phyloP scores from a whole-genome alignment of 2,797 vertebrate species.

The Arctocebus calabarensis region DNA sequence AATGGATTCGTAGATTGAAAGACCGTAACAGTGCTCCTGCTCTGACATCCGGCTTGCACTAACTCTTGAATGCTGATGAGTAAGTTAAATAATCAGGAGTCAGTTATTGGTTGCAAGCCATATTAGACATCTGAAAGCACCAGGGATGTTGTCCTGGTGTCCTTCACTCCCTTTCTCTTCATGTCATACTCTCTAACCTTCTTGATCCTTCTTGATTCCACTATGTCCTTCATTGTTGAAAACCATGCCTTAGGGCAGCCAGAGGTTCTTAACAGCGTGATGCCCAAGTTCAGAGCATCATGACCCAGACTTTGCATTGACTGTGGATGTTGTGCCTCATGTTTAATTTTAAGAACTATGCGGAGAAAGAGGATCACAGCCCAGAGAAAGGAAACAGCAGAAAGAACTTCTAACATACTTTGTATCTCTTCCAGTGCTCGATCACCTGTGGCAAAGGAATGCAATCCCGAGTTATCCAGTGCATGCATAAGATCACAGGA shows the following conservation, averaged over 20 bases:
- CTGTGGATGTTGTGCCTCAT: background rate
- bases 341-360: background rate
- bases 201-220: background rate
- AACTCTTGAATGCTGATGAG: background rate
- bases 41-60: background rate
- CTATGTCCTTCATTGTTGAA: background rate
- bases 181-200: background rate
- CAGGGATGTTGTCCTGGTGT: no score
- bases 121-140: background rate
- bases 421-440: conserved; percentile 92
- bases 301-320: background rate
- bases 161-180: background rate
- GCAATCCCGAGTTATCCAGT: conserved; percentile 97
- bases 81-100: conserved; percentile 10
- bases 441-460: conserved; percentile 96
- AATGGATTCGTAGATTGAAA: background rate
- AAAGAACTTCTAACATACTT: background rate
- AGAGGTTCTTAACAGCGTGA: background rate
- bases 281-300: background rate
- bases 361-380: background rate
- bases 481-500: conserved; percentile 97
- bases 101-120: background rate
- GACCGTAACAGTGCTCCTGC: background rate
- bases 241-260: background rate
- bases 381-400: background rate